Evolutionary conservation across 2,113 vertebrate genomes (phyloP), one percentile per base, ranked within the genome.

Genomic region (Planiliza haematocheilus): DNA sequence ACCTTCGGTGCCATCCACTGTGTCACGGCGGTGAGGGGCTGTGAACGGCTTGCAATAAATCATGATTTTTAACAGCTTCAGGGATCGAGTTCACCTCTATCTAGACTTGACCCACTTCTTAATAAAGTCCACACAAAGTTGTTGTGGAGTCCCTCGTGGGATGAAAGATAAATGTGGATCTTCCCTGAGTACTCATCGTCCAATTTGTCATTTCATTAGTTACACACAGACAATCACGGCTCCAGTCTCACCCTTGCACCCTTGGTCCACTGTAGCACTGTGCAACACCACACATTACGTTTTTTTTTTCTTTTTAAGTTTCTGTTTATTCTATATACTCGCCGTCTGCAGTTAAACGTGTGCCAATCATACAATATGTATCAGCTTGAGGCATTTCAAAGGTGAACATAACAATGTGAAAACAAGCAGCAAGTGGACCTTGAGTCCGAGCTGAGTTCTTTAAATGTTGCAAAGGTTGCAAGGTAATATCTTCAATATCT

Each of bases 61-160:
- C 85, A 86, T 55, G 39, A 53, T 84, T 77, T 74, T 59, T 48
- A 82, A 55, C 77, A 69, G 72, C 79, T 86, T 75, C 70, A 42
- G 83, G 85, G 79, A 86, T 57, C 48, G 68, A 77, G 74, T 60
- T 89, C 75, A 86, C 77, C 79, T 86, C 85, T 74, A 50, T 66
- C 56, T 79, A 70, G 83, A 77, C 75, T 72, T 84, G 86, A 86
- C 88, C 90, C 66, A 89, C 73, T 91, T 91, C 74, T 76, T 50
- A 37, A 56, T 12, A 62, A 85, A 83, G 81, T 87, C 80, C 70
- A 77, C n/a, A 21, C 41, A 67, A 86, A 75, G 63, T 87, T 82
- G 68, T 53, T 59, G 72, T n/a, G 37, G 53, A 64, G 62, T 81
- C 60, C 72, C 77, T 56, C 4, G 3, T 83, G 84, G 68, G 63